Percentiles rank a stretch among this genome's conserved stretches.
Evolutionary conservation across 2,113 vertebrate genomes (phyloP).

Genomic region (Notarius quadriscutis): DNA sequence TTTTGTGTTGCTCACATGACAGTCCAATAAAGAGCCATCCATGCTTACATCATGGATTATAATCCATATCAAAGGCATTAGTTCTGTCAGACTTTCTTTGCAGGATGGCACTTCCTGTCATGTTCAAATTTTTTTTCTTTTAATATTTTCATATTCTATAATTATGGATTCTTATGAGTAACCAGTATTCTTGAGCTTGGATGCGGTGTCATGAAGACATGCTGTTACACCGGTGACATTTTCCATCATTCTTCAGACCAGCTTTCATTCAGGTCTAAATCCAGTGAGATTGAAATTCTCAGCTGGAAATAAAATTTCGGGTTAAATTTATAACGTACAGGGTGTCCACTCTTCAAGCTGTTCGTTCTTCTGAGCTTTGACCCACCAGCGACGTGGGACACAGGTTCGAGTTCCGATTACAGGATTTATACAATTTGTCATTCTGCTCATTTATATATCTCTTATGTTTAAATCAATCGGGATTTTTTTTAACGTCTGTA

Average conservation of each 20-base stretch:
- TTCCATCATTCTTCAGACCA: background rate
- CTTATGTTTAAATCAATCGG: background rate
- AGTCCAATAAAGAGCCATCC: background rate
- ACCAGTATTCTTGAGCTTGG: background rate
- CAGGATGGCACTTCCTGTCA: background rate
- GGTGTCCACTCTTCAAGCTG: too few relatives aligned
- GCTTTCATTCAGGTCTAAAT: background rate
- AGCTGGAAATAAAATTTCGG: too few relatives aligned
- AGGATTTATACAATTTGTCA: background rate
- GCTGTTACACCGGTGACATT: background rate
- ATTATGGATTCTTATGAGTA: too few relatives aligned
- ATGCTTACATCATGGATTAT: background rate
- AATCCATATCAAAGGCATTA: background rate
- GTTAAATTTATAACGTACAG: too few relatives aligned
- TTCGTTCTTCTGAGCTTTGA: too few relatives aligned
- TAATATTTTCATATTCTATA: background rate
- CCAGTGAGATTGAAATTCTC: background rate
- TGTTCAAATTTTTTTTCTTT: too few relatives aligned
- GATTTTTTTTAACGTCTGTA: background rate
- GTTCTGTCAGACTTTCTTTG: background rate
- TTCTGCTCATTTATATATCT: background rate
- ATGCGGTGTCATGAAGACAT: background rate
- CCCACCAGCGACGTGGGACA: background rate
- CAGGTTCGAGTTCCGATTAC: background rate
- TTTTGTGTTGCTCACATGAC: background rate